Evolutionary conservation across 2,888 invertebrate species (phyloP), one percentile per base, ranked within the genome.

Genomic region (Drosophila mayaguana): DNA sequence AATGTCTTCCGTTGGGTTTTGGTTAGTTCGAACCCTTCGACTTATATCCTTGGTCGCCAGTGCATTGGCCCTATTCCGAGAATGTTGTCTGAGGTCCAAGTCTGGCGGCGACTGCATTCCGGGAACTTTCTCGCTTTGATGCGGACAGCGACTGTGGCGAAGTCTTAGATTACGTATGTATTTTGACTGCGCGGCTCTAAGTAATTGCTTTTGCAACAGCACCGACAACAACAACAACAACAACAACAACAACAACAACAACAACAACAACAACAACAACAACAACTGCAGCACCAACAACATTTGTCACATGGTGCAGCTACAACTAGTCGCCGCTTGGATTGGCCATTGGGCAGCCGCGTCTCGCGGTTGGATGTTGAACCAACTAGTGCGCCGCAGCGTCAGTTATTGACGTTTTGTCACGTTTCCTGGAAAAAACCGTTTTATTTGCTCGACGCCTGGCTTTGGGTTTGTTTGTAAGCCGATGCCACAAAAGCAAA

Each of bases 371-470:
- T 38, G 43, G 55, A 45, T 34, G 64, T 50, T 55, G 76, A 71
- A 67, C 48, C 68, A 72, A 77, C 81, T 68, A 54, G n/a, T 38
- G 74, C 69, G 55, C 64, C 57, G 72, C 64, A 55, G 63, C 59
- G 62, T 61, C 72, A 74, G 75, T 76, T 84, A 88, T 91, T 91
- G 90, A 87, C 90, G 91, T 90, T 91, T 91, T 83, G 90, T 91
- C 91, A 91, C 91, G 91, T 89, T 91, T 91, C 91, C 81, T 80
- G 86, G 91, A 91, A 85, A 81, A 85, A 90, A 89, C 83, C 82
- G 90, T 83, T 89, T 89, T 83, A 85, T 85, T 85, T 85, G 86
- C 74, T 85, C 66, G 83, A 56, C 80, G 73, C 74, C 74, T 72
- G 72, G 77, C 75, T 84, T 87, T 79, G 55, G 83, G 83, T 88